Evolutionary conservation across 1,140 invertebrate species (phyloP).

Genomic region (Drosophila truncata): DNA sequence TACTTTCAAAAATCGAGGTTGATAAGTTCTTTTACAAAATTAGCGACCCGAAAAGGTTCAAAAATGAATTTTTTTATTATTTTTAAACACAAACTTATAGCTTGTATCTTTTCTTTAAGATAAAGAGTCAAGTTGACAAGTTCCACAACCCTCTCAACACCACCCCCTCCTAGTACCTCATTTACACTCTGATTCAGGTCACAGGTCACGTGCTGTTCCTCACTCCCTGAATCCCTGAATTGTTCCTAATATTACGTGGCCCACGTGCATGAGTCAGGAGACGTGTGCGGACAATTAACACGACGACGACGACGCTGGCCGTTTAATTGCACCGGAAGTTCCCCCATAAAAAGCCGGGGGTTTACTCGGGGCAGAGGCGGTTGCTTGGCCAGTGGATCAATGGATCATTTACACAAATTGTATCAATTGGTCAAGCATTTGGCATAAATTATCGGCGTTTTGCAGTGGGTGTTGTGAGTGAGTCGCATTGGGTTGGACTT

Average conservation of each 20-base stretch:
- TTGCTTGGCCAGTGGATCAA: constrained; percentile 29
- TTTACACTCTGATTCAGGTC: constrained; percentile 28
- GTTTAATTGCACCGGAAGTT: constrained; percentile 46
- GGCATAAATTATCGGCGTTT: constrained; percentile 50
- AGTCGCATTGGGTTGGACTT: constrained; percentile 32
- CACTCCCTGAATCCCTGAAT: constrained; percentile 4
- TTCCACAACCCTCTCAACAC: not conserved
- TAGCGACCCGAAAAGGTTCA: not conserved
- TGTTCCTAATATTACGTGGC: constrained; percentile 17
- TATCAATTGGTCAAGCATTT: constrained; percentile 53
- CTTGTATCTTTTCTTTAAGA: not conserved
- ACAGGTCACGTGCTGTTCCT: constrained; percentile 42
- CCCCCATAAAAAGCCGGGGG: constrained; percentile 27
- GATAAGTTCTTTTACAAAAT: not conserved
- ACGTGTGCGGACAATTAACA: constrained; percentile 55
- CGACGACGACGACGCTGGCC: constrained; percentile 15
- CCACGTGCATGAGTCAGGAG: constrained; percentile 44
- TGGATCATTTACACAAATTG: constrained; percentile 55
- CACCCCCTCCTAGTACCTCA: not conserved
- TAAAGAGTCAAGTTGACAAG: not conserved
- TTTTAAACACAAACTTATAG: not conserved
- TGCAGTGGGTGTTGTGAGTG: constrained; percentile 39
- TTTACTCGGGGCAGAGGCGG: not conserved
- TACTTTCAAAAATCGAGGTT: not conserved
- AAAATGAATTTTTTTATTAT: not conserved